These are phyloP conservation scores for Phenganax subtilis DNA, from an alignment of 92 coral and sea anemone species.

Conservation along the genomic window DNA sequence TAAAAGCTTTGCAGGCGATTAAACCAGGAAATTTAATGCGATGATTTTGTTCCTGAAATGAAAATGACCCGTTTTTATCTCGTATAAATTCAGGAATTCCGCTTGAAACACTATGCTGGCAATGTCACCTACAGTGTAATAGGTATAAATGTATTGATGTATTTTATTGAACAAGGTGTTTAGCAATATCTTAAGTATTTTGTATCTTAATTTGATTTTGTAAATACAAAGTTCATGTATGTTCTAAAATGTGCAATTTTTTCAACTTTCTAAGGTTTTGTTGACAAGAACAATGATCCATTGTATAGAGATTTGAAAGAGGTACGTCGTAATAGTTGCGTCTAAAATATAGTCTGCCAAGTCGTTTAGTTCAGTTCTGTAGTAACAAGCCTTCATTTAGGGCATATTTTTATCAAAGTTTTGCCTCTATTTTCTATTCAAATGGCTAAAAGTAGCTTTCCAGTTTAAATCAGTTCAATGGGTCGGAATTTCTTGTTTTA, in stretches of 20 bases:
- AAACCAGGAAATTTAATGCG: not conserved
- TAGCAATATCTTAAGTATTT: not conserved
- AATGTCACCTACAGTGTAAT: slow-evolving; percentile 80
- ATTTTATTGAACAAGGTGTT: not conserved
- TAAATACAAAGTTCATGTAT: not conserved
- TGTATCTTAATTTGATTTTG: not conserved
- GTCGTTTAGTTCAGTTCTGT: not conserved
- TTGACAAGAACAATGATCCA: slow-evolving; percentile 97
- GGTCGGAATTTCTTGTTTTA: too few relatives aligned
- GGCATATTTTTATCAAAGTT: too few relatives aligned
- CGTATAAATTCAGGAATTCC: slow-evolving; percentile 63
- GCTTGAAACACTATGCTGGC: slow-evolving; percentile 95
- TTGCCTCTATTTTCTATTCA: too few relatives aligned
- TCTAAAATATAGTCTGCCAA: not conserved
- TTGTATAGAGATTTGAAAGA: slow-evolving; percentile 91
- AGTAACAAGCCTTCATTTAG: not conserved
- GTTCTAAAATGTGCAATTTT: too few relatives aligned
- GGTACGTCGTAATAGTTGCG: slow-evolving; percentile 43
- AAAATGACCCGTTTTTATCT: not conserved
- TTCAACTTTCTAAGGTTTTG: slow-evolving; percentile 57
- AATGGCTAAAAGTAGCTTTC: too few relatives aligned
- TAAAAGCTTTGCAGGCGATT: not conserved
- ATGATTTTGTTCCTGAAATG: not conserved
- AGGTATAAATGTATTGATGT: slow-evolving; percentile 44
- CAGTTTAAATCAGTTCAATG: too few relatives aligned